phyloP scores from a whole-genome alignment of 2,797 vertebrate genomes.

The Geotrypetes seraphini region DNA sequence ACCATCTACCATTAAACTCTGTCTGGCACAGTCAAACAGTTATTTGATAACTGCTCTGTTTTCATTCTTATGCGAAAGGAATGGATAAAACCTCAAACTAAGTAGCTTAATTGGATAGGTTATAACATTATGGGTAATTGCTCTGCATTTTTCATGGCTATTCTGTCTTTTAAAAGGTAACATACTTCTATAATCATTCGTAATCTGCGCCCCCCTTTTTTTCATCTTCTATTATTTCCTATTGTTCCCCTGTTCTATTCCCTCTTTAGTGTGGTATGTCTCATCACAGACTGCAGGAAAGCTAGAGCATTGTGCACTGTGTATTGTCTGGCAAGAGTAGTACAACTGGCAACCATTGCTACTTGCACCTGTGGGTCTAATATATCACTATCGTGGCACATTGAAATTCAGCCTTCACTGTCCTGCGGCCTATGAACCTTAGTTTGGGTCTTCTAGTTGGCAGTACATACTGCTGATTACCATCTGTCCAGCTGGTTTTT shows the following conservation, averaged over 20 bases:
- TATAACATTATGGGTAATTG: accelerated
- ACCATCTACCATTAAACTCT: constrained; percentile 21
- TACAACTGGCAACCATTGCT: constrained; percentile 2
- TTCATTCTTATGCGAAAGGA: constrained; percentile 8
- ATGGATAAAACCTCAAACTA: not conserved
- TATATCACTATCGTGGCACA: constrained; percentile 1
- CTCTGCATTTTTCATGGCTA: no score
- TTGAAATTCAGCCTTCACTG: constrained; percentile 3
- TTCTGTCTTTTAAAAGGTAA: no score
- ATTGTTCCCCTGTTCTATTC: not conserved
- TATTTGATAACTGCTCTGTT: constrained; percentile 3
- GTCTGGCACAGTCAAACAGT: constrained; percentile 8
- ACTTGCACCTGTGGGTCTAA: not conserved
- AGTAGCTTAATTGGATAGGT: not conserved
- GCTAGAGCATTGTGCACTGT: not conserved
- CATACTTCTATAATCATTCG: not conserved
- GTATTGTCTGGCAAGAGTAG: constrained; percentile 8
- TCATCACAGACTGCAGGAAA: not conserved
- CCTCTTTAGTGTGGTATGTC: not conserved
- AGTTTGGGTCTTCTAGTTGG: constrained; percentile 26
- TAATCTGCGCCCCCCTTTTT: not conserved
- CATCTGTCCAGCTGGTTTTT: constrained; percentile 37
- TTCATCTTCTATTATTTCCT: not conserved
- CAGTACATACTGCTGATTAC: constrained; percentile 12
- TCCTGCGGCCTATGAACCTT: constrained; percentile 22